Evolutionary conservation across 2,113 vertebrate species (phyloP), one percentile per base, ranked within the genome.

Genomic region (Elgaria multicarinata): DNA sequence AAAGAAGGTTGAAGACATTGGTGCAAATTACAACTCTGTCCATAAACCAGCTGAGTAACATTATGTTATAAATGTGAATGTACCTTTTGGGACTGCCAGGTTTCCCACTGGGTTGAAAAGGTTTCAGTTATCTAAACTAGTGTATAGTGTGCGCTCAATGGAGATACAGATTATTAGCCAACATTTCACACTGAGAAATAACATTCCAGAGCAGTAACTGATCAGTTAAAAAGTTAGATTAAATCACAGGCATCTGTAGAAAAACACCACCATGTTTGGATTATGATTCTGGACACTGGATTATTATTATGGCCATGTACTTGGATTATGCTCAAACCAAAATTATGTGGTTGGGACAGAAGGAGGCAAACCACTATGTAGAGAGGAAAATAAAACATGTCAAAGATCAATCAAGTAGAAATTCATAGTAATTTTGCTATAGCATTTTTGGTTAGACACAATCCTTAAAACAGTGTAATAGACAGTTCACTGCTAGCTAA

Each of bases 341-440:
- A 91, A 79, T 84, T 66, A 6, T 8, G 3, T 13, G 31, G 89
- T 92, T 92, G 33, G 33, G 77, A 7, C 20, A 64, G 77, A 39
- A 86, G 86, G 39, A 39, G 83, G 80, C 36, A 89, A 89, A 55
- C 14, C 28, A n/a, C 0, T 0, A 87, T 85, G 85, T 87, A 94
- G 88, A 92, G 20, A 50, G 80, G 91, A 89, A 77, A 66, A 82
- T 82, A 72, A 95, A 89, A 26, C 53, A 53, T 91, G 66, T 42
- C 71, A 36, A 0, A 6, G 83, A 87, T 77, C 85, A 92, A 1
- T 74, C 28, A 76, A 89, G 64, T 46, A 8, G 7, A 10, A 4
- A 85, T 94, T 83, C 44, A 79, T 0, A 22, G 86, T 62, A 84
- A 14, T 58, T 58, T 77, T 86, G 28, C 24, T 58, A 62, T n/a